These are phyloP conservation scores for Ophioninae sp. DNA, from an alignment of 2,888 invertebrate genomes.

Conservation along the genomic window DNA sequence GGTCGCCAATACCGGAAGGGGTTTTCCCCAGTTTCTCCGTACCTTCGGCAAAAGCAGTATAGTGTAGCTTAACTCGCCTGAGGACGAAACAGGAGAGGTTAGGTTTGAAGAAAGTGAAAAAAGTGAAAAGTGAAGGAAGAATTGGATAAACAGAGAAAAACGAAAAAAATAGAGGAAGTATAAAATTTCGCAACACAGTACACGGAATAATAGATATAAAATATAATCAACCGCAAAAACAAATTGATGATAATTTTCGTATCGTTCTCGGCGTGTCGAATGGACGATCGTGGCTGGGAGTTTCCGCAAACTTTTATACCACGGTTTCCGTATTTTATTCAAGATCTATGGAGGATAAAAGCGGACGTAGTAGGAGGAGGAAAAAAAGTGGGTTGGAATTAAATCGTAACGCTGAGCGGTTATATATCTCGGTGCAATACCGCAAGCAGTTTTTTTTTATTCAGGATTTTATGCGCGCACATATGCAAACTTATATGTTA, in stretches of 20 bases:
- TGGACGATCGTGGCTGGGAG: constrained; percentile 35
- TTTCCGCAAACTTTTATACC: constrained; percentile 41
- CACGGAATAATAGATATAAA: too few relatives aligned
- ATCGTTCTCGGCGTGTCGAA: constrained; percentile 31
- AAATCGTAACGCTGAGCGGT: constrained; percentile 68
- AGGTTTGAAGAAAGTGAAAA: too few relatives aligned
- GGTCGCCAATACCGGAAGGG: too few relatives aligned
- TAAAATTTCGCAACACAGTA: too few relatives aligned
- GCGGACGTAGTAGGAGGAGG: constrained; percentile 26
- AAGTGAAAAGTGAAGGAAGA: too few relatives aligned
- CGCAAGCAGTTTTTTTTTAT: constrained; percentile 11
- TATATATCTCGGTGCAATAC: constrained; percentile 37
- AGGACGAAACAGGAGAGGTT: too few relatives aligned
- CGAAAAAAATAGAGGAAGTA: too few relatives aligned
- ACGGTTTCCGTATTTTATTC: constrained; percentile 20
- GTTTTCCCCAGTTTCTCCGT: too few relatives aligned
- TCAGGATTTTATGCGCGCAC: neutral
- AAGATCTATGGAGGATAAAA: constrained; percentile 33
- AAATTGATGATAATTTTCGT: constrained; percentile 28
- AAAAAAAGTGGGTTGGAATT: constrained; percentile 64
- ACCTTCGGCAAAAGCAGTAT: too few relatives aligned
- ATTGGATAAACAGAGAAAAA: too few relatives aligned
- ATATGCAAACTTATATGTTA: neutral
- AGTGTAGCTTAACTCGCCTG: too few relatives aligned
- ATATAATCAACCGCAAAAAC: too few relatives aligned